A percentile compares a stretch with the other conserved stretches of the same genome.
phyloP scores from a whole-genome alignment of 2,113 vertebrate genomes.

The Candoia aspera region DNA sequence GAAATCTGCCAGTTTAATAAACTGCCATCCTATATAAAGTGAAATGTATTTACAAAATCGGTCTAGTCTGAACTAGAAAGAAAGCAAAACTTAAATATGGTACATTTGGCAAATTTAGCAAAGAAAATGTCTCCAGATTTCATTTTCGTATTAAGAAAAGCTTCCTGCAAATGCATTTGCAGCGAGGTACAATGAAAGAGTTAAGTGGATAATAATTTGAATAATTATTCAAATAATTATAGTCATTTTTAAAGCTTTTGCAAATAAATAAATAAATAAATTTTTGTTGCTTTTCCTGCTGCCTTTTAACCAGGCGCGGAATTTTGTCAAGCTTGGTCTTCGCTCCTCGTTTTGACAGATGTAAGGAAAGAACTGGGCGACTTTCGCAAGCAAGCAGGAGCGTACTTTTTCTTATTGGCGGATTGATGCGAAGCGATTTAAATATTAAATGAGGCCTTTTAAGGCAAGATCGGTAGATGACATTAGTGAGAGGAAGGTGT shows the following conservation, averaged over 20 bases:
- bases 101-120: not conserved
- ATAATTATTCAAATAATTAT: too few relatives aligned
- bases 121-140: not conserved
- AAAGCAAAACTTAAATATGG: not conserved
- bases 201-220: not conserved
- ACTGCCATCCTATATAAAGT: not conserved
- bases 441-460: slow-evolving; percentile 33
- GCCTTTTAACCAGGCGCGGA: not conserved
- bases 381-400: not conserved
- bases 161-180: not conserved
- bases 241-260: not conserved
- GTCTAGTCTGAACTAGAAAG: too few relatives aligned
- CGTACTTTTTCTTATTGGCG: not conserved
- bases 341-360: slow-evolving; percentile 57
- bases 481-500: slow-evolving; percentile 21
- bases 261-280: fast-evolving
- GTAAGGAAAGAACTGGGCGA: not conserved
- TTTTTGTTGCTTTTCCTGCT: not conserved
- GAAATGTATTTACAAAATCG: not conserved
- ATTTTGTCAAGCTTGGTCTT: not conserved
- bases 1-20: not conserved
- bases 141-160: not conserved
- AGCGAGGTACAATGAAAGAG: not conserved
- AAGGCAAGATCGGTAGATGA: slow-evolving; percentile 12
- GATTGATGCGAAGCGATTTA: not conserved